Percentiles rank a stretch among this genome's conserved stretches.
Evolutionary conservation across 1,140 invertebrate species (phyloP).

Genomic region (Drosophila equinoxialis): DNA sequence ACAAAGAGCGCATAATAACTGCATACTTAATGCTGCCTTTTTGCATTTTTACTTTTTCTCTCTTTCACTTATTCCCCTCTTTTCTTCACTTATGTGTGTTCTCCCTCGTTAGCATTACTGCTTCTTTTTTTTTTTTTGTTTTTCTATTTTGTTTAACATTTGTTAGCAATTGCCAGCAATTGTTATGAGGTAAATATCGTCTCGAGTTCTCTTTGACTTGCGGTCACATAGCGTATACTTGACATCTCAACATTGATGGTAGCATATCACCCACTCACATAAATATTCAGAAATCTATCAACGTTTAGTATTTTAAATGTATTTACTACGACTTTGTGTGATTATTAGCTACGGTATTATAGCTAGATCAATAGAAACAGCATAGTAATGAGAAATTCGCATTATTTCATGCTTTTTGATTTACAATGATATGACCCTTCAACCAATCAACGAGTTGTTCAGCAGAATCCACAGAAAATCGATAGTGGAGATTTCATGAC

Average conservation of each 20-base stretch:
- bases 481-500: neutral
- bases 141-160: constrained; percentile 3
- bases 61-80: neutral
- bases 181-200: constrained; percentile 51
- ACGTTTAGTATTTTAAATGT: too few species aligned
- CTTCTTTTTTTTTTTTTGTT: neutral
- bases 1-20: constrained; percentile 79
- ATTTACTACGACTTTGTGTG: too few species aligned
- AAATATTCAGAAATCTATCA: too few species aligned
- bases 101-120: neutral
- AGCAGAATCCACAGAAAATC: too few species aligned
- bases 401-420: too few species aligned
- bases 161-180: constrained; percentile 43
- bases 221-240: constrained; percentile 16
- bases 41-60: constrained; percentile 24
- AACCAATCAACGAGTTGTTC: too few species aligned
- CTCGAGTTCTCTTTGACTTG: constrained; percentile 29
- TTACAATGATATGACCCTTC: too few species aligned
- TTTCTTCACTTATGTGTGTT: constrained; percentile 8
- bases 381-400: too few species aligned
- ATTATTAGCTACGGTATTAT: too few species aligned
- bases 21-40: constrained; percentile 71
- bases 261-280: too few species aligned
- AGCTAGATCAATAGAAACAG: too few species aligned
- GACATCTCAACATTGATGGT: too few species aligned